Conservation (phyloP, 1,140 invertebrate species). For the Adoxophyes honmai region DNA sequence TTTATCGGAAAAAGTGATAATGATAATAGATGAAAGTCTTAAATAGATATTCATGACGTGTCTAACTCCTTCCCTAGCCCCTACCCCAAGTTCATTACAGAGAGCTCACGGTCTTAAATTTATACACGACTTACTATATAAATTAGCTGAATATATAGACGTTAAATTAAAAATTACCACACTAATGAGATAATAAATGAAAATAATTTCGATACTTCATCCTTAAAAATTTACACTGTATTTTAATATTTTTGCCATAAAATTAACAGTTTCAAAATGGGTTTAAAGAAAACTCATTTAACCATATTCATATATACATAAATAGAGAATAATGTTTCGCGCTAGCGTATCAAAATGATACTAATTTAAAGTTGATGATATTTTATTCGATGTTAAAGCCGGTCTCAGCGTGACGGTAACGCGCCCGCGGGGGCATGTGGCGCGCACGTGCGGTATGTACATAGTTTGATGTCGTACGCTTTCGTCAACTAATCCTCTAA, state of each 20-base stretch:
- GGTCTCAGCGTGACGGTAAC: too few species aligned
- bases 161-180: conserved; percentile 38
- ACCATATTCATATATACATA: conserved; percentile 68
- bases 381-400: too few species aligned
- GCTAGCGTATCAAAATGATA: conserved; percentile 20
- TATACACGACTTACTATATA: conserved; percentile 62
- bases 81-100: conserved; percentile 39
- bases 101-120: conserved; percentile 60
- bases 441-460: background rate
- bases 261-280: conserved; percentile 40
- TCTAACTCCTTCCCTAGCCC: background rate
- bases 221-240: conserved; percentile 61
- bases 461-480: too few species aligned
- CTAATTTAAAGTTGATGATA: too few species aligned
- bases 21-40: background rate
- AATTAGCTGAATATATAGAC: conserved; percentile 44
- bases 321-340: conserved; percentile 40
- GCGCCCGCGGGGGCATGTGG: background rate
- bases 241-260: conserved; percentile 48
- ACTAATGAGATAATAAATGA: conserved; percentile 52
- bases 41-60: background rate
- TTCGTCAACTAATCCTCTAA: background rate
- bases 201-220: conserved; percentile 50
- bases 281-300: conserved; percentile 42
- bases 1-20: background rate